Conservation (phyloP, 2,888 invertebrate genomes). For the Papilio elwesi region DNA sequence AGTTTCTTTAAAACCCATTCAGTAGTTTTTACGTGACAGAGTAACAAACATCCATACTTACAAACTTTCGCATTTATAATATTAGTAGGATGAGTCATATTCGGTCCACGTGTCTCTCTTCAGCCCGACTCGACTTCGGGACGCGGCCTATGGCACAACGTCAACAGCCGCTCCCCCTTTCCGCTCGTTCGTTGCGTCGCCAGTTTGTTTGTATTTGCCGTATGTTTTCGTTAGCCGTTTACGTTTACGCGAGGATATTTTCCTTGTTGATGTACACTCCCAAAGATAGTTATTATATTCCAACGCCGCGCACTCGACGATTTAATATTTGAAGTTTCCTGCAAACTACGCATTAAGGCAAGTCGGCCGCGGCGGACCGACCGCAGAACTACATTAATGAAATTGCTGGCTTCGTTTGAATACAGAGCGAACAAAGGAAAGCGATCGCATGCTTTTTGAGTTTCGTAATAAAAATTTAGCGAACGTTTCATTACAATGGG, state of each 20-base stretch:
- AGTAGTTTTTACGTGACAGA: too few relatives aligned
- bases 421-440: constrained; percentile 2
- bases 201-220: background rate
- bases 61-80: too few relatives aligned
- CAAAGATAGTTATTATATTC: constrained; percentile 19
- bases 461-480: constrained; percentile 6
- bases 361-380: background rate
- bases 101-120: too few relatives aligned
- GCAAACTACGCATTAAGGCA: background rate
- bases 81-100: too few relatives aligned
- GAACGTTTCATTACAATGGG: too few relatives aligned
- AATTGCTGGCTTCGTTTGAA: constrained; percentile 4
- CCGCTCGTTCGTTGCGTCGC: background rate
- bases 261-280: constrained; percentile 17
- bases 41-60: too few relatives aligned
- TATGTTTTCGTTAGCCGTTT: background rate
- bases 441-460: background rate
- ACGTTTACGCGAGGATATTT: constrained; percentile 15
- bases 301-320: background rate
- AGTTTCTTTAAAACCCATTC: too few relatives aligned
- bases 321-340: background rate
- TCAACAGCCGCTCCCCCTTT: too few relatives aligned
- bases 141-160: too few relatives aligned
- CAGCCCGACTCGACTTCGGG: too few relatives aligned
- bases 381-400: constrained; percentile 13